Evolutionary conservation across 2,797 vertebrate genomes (phyloP), one percentile per base, ranked within the genome.

Genomic region (Fistularia tabacaria): DNA sequence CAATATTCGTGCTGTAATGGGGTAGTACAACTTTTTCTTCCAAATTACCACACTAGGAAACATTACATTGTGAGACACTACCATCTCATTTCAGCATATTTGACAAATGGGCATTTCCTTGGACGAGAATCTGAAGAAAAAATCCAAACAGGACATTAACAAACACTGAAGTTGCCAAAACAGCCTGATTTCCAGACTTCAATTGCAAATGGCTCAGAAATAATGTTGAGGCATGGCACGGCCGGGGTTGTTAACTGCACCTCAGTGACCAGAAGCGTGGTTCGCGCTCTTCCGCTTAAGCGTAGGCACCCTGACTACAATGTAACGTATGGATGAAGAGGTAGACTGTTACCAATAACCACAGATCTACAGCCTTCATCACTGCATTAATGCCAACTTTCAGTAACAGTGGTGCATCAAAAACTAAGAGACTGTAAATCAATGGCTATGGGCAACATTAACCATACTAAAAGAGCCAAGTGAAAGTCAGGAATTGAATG

Each of bases 301-400:
- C 69, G 39, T 72, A 81, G 79, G 81, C 82, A 82, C 71, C 71
- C 73, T 70, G 79, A 62, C 73, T 58, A 75, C 70, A 66, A 76
- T 54, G 59, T 49, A 75, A 69, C 51, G 49, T 62, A 81, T 55
- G 62, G 69, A 81, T 66, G 77, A 80, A 61, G 54, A 74, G 68
- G 74, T 55, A 6, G 63, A 71, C 50, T n/a, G 75, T 83, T 67
- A 77, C 78, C 47, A 0, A 67, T 55, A 81, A 73, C 83, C 71
- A 77, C 76, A 52, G 67, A 83, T 61, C 62, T 75, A 59, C 65
- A 63, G 66, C 42, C 39, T 37, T 6, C 48, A 57, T 44, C 45
- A 14, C 46, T 1, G 12, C 9, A 25, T 51, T 39, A 38, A 8
- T 3, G 61, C 51, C 36, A 53, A 57, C 37, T 15, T 51, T 42